These are phyloP conservation scores for Noctua pronuba DNA, from an alignment of 2,888 invertebrate species.

Conservation along the genomic window DNA sequence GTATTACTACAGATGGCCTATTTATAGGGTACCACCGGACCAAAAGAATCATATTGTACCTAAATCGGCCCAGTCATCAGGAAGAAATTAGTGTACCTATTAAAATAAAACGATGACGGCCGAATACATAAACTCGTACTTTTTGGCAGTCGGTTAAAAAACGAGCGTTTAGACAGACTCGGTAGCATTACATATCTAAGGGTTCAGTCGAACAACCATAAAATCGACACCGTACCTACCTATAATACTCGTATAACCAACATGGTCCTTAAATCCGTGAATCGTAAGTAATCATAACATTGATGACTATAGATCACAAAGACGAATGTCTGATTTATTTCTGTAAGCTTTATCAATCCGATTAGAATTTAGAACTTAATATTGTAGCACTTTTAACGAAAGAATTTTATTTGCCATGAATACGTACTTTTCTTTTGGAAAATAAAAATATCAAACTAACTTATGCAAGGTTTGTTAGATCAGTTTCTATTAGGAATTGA, in stretches of 20 bases:
- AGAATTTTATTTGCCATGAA: not conserved
- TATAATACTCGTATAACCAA: not conserved
- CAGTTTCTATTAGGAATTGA: not conserved
- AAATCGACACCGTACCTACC: not conserved
- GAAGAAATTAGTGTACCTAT: no score
- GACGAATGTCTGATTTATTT: constrained; percentile 35
- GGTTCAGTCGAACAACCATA: not conserved
- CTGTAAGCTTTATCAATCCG: not conserved
- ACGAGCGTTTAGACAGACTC: not conserved
- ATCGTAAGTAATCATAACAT: constrained; percentile 7
- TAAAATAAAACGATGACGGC: no score
- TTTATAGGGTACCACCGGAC: no score
- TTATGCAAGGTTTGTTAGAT: not conserved
- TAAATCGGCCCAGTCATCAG: no score
- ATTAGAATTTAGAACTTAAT: not conserved
- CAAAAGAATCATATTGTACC: no score
- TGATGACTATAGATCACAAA: constrained; percentile 10
- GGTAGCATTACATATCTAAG: not conserved
- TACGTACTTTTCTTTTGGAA: no score
- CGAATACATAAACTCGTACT: no score
- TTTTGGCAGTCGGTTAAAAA: no score
- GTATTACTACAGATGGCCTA: no score
- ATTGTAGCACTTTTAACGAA: not conserved
- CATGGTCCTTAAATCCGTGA: constrained; percentile 12
- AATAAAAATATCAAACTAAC: not conserved